These are phyloP conservation scores for Microctonus brassicae DNA, from an alignment of 2,888 invertebrate species.

Conservation along the genomic window DNA sequence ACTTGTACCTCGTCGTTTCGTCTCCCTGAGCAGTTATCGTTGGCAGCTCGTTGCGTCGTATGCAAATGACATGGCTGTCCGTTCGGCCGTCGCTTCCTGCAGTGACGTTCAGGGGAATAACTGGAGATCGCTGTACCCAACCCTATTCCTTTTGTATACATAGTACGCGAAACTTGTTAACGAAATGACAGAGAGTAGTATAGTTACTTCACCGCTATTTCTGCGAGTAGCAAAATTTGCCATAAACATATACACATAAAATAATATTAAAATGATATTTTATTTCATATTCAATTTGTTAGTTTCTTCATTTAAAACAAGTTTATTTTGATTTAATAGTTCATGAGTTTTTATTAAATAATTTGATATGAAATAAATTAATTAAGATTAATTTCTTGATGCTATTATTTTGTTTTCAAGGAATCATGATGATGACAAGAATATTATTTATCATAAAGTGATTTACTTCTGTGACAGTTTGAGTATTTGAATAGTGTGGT, in stretches of 20 bases:
- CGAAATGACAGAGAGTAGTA: constrained; percentile 27
- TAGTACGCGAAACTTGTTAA: constrained; percentile 25
- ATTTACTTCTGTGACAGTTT: constrained; percentile 41
- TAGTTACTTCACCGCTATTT: constrained; percentile 20
- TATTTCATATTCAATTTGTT: neutral
- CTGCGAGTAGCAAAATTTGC: neutral
- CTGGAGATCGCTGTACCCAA: constrained; percentile 16
- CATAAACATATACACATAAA: neutral
- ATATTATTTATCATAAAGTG: neutral
- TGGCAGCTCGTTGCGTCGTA: constrained; percentile 52
- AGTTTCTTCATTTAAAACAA: neutral
- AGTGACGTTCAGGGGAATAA: constrained; percentile 27
- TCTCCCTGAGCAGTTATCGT: constrained; percentile 61
- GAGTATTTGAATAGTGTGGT: constrained; percentile 47
- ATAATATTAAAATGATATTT: neutral
- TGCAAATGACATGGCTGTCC: constrained; percentile 59
- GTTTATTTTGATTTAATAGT: neutral
- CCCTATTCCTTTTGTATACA: neutral
- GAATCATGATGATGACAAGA: neutral
- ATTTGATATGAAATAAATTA: too few species aligned
- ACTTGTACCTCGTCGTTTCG: constrained; percentile 61
- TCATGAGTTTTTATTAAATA: too few species aligned
- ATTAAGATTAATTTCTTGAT: too few species aligned
- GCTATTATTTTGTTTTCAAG: too few species aligned
- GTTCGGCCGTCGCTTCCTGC: constrained; percentile 44